Evolutionary conservation across 2,113 vertebrate genomes (phyloP), one percentile per base, ranked within the genome.

Genomic region (Loxodonta africana): DNA sequence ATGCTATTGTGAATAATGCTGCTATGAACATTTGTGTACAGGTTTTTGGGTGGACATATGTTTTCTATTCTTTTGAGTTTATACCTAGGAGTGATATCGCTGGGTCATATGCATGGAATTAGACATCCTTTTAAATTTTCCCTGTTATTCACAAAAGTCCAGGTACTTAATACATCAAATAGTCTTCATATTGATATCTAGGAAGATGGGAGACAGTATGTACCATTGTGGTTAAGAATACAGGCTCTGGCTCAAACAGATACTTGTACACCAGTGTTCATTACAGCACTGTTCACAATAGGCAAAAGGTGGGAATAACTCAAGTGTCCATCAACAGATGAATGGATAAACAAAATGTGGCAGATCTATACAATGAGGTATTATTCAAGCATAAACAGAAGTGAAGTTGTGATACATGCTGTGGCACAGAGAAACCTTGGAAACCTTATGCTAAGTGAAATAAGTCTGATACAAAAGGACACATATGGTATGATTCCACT

Each of bases 1-100:
- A 37, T 37, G 12, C 65, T 95, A 1, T 71, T 92, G 5, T n/a
- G 63, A 83, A 41, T 90, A 92, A 63, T 30, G 60, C 15, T 62
- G 37, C 65, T 71, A 3, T 83, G 76, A 90, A 87, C 30, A 69
- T 84, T 53, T 26, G 25, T 51, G 20, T 26, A 62, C 25, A 83
- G 25, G 89, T 63, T 85, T 94, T 74, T 92, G 51, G 76, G 67
- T 90, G 44, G 37, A 65, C 77, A 23, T 88, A 69, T 82, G 65
- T 67, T 83, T 92, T 77, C 84, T 74, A 23, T 83, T 87, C 33
- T 94, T 86, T 89, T 80, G 53, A 28, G n/a, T 82, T 11, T 94
- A 18, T 44, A 17, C n/a, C n/a, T 48, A 69, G 51, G 11, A 74
- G 20, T 87, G 23, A 71, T 62, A 90, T 94, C 67, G 63, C 94